Evolutionary conservation across 2,113 vertebrate genomes (phyloP).

Genomic region (Toxotes jaculatrix): DNA sequence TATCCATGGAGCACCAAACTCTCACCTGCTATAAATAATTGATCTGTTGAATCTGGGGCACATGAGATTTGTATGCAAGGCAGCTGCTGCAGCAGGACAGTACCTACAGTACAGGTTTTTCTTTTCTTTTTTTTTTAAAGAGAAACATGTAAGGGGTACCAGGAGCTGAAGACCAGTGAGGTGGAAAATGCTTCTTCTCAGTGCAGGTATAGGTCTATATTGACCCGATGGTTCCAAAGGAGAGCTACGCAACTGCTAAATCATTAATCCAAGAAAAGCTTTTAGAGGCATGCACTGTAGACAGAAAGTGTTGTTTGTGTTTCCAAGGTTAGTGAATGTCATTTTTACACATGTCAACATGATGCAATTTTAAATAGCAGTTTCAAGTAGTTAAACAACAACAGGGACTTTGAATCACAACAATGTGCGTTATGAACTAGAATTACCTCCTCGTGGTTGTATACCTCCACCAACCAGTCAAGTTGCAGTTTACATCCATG

Average conservation of each 20-base stretch:
- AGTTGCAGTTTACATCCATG: not conserved
- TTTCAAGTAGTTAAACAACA: conserved; percentile 13
- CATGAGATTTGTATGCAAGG: conserved; percentile 78
- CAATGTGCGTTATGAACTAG: not conserved
- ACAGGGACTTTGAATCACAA: not conserved
- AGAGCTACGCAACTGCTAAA: conserved; percentile 49
- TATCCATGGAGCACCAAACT: conserved; percentile 64
- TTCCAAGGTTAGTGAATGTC: conserved; percentile 31
- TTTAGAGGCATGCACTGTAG: conserved; percentile 44
- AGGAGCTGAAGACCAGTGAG: conserved; percentile 40
- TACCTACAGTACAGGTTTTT: conserved; percentile 30
- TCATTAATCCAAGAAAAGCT: conserved; percentile 66
- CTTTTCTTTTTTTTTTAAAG: conserved; percentile 52
- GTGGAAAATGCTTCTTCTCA: conserved; percentile 52
- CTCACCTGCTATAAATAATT: conserved; percentile 85
- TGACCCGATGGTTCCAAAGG: conserved; percentile 52
- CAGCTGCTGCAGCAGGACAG: conserved; percentile 61
- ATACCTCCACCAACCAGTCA: not conserved
- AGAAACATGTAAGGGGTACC: conserved; percentile 36
- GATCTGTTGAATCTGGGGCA: conserved; percentile 79
- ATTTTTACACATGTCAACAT: conserved; percentile 37
- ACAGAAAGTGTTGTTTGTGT: conserved; percentile 3
- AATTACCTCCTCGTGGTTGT: not conserved
- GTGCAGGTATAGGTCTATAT: conserved; percentile 29
- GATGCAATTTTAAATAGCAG: conserved; percentile 47